phyloP scores from a whole-genome alignment of 2,113 vertebrate species.

The Raja brachyura region DNA sequence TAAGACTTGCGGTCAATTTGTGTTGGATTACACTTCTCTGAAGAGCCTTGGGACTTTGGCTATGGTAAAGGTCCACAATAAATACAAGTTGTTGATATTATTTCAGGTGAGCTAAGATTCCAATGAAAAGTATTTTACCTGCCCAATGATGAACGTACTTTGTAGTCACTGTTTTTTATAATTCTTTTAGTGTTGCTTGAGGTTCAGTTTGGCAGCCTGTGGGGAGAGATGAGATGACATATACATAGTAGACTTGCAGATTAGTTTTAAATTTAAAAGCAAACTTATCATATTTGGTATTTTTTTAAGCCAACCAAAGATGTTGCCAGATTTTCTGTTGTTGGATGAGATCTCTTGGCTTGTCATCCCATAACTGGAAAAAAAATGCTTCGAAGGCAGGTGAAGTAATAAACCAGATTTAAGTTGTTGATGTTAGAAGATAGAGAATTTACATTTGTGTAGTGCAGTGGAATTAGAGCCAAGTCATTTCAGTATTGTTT shows the following conservation, averaged over 20 bases:
- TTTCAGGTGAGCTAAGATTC: background rate
- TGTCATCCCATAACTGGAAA: background rate
- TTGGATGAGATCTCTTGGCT: background rate
- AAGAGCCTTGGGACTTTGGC: no score
- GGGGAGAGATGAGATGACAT: background rate
- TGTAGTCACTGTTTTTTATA: background rate
- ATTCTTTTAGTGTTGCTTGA: background rate
- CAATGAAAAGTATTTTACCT: background rate
- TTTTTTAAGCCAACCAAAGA: background rate
- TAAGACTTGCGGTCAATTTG: no score
- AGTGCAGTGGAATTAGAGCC: no score
- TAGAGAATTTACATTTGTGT: background rate
- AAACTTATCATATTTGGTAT: background rate
- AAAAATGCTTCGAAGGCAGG: background rate
- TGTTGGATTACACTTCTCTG: no score
- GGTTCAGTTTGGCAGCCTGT: background rate
- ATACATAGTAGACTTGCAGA: background rate
- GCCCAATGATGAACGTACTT: background rate
- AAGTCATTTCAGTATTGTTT: background rate
- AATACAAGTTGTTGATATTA: no score
- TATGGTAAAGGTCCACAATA: no score
- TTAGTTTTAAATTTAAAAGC: background rate
- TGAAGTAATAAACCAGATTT: background rate
- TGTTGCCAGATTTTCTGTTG: background rate
- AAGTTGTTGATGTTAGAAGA: background rate